A percentile compares a stretch with the other conserved stretches of the same genome.
Conservation (phyloP, 1,140 invertebrate genomes). For the Harlomillsia oculata region DNA sequence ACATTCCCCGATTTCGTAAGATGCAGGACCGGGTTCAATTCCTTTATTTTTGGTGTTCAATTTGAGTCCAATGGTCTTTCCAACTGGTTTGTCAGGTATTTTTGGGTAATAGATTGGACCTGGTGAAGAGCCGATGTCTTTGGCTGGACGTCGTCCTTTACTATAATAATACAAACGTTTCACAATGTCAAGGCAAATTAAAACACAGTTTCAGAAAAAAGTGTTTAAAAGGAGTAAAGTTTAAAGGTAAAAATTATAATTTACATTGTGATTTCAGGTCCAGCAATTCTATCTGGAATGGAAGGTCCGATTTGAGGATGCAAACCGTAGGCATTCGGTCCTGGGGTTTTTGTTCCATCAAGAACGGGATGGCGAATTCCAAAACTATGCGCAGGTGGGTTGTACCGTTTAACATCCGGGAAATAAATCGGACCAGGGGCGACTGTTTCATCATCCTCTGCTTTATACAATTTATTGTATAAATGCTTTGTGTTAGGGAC, state of each 20-base stretch:
- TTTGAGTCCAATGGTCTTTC: slow-evolving; percentile 18
- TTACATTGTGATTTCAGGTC: slow-evolving; percentile 28
- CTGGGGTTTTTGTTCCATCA: slow-evolving; percentile 3
- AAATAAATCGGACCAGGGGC: too few species aligned
- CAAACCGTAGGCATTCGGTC: slow-evolving; percentile 16
- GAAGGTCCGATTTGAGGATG: slow-evolving; percentile 21
- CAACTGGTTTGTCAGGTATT: slow-evolving; percentile 8
- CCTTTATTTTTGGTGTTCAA: background rate
- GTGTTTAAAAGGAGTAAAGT: background rate
- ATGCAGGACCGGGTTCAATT: slow-evolving; percentile 9
- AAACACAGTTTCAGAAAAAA: background rate
- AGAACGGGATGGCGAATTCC: background rate
- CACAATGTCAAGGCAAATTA: background rate
- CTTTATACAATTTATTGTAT: too few species aligned
- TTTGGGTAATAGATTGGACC: slow-evolving; percentile 17
- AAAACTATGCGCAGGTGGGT: background rate
- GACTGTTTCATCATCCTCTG: too few species aligned
- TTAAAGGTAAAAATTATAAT: background rate
- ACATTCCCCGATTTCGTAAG: slow-evolving; percentile 6
- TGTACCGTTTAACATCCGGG: background rate
- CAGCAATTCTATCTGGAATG: slow-evolving; percentile 27
- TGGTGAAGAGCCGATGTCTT: background rate
- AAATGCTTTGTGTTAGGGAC: too few species aligned
- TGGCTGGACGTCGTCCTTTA: slow-evolving; percentile 16
- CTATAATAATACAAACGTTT: background rate